phyloP scores from a whole-genome alignment of 2,888 invertebrate genomes.

The Physocephala rufipes region DNA sequence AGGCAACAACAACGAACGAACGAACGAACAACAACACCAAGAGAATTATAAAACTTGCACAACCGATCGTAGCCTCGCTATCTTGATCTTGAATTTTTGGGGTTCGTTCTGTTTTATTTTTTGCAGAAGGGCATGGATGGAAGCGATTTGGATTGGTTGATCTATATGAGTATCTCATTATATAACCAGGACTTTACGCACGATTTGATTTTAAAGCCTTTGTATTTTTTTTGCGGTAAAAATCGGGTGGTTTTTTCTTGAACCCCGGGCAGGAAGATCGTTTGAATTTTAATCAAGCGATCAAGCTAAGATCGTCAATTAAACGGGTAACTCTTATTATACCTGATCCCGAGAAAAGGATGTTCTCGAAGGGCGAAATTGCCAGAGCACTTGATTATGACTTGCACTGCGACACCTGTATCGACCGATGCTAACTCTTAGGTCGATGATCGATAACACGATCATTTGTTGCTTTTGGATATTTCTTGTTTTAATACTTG shows the following conservation, averaged over 20 bases:
- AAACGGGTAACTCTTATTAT: background rate
- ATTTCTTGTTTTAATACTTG: too few species aligned
- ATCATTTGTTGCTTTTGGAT: too few species aligned
- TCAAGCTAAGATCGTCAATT: constrained; percentile 10
- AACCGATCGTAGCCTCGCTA: constrained; percentile 46
- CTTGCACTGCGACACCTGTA: background rate
- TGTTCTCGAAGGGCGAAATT: background rate
- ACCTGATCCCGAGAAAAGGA: background rate
- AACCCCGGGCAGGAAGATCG: constrained; percentile 22
- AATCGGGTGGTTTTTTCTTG: constrained; percentile 10
- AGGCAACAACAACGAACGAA: background rate
- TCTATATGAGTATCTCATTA: constrained; percentile 26
- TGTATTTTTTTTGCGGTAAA: constrained; percentile 9
- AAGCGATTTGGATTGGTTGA: constrained; percentile 40
- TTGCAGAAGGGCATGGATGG: constrained; percentile 42
- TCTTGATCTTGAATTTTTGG: constrained; percentile 44
- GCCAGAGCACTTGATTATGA: background rate
- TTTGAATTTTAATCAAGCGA: constrained; percentile 41
- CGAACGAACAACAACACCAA: constrained; percentile 1
- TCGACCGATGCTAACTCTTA: background rate
- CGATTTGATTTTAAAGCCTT: constrained; percentile 38
- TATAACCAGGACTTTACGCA: constrained; percentile 34
- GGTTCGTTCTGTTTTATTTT: constrained; percentile 50
- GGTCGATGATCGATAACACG: background rate
- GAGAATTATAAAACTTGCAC: constrained; percentile 33